phyloP scores from a whole-genome alignment of 2,113 vertebrate genomes.

The Scomber colias region DNA sequence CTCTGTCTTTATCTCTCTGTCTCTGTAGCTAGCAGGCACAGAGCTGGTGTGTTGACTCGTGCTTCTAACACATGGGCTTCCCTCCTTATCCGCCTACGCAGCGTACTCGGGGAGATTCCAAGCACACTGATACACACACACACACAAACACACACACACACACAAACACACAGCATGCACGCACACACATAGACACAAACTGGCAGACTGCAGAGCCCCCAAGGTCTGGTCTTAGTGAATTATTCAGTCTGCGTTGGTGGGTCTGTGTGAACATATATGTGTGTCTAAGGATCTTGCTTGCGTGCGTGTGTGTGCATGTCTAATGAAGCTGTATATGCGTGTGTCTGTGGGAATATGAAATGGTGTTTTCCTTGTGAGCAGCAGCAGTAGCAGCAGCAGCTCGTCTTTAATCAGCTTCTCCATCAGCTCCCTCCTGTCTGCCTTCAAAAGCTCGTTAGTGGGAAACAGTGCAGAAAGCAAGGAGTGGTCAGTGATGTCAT shows the following conservation, averaged over 20 bases:
- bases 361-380: slow-evolving; percentile 52
- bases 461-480: slow-evolving; percentile 27
- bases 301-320: slow-evolving; percentile 14
- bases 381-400: slow-evolving; percentile 35
- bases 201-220: slow-evolving; percentile 59
- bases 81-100: slow-evolving; percentile 70
- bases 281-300: slow-evolving; percentile 29
- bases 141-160: slow-evolving; percentile 24
- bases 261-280: slow-evolving; percentile 46
- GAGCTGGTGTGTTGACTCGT: slow-evolving; percentile 52
- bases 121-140: slow-evolving; percentile 32
- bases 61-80: slow-evolving; percentile 68
- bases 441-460: slow-evolving; percentile 51
- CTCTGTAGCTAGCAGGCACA: slow-evolving; percentile 30
- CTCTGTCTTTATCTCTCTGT: slow-evolving; percentile 3
- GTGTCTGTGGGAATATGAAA: slow-evolving; percentile 43
- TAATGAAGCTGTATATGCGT: slow-evolving; percentile 14
- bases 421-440: slow-evolving; percentile 29
- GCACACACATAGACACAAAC: slow-evolving; percentile 18
- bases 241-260: slow-evolving; percentile 75
- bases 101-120: slow-evolving; percentile 72
- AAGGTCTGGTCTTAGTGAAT: slow-evolving; percentile 75
- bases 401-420: slow-evolving; percentile 55
- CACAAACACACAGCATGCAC: not conserved
- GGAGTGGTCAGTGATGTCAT: slow-evolving; percentile 42